Evolutionary conservation across 2,113 vertebrate genomes (phyloP).

Genomic region (Ibidorhyncha struthersii): DNA sequence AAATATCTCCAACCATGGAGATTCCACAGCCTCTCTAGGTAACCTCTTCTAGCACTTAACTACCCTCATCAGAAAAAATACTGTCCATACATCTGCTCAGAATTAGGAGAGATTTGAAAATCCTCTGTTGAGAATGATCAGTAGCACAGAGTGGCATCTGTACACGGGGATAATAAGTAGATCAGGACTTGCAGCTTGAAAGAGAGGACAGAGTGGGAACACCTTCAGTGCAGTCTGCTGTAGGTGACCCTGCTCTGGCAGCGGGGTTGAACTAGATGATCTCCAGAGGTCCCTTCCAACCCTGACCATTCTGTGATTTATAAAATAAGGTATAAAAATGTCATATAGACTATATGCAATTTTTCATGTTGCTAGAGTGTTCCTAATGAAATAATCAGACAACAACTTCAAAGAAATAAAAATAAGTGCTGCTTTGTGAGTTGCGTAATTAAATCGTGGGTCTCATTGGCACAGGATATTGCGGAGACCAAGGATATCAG

Average conservation of each 20-base stretch:
- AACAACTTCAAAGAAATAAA: neutral
- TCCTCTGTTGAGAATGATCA: neutral
- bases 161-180: neutral
- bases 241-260: no score
- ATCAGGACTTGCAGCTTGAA: neutral
- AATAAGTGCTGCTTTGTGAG: neutral
- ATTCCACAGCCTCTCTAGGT: neutral
- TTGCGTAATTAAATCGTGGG: neutral
- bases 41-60: neutral
- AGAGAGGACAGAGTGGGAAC: neutral
- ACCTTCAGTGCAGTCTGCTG: neutral
- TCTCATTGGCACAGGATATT: neutral
- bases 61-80: neutral
- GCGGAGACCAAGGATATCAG: neutral
- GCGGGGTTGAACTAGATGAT: no score
- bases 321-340: conserved; percentile 9
- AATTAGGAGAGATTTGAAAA: neutral
- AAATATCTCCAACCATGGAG: neutral
- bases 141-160: neutral
- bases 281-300: no score
- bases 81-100: neutral
- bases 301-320: neutral
- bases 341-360: neutral
- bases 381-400: neutral
- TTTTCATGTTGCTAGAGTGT: neutral